These are phyloP conservation scores for Sorex araneus DNA, from an alignment of 2,113 vertebrate genomes.

Conservation along the genomic window DNA sequence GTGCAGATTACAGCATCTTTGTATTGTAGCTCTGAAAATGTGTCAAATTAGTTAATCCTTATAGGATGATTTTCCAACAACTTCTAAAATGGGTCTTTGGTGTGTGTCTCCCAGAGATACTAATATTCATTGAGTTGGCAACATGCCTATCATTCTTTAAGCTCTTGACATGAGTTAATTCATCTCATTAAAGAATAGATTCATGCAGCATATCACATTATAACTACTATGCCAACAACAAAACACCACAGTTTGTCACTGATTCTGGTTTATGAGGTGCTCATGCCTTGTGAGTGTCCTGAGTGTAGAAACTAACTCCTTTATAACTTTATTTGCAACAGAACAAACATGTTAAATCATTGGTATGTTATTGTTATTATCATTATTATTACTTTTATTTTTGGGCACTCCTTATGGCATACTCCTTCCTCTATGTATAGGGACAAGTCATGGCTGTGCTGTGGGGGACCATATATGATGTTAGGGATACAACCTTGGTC, in stretches of 20 bases:
- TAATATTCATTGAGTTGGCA: not conserved
- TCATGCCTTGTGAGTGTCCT: not conserved
- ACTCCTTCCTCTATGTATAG: too few species aligned
- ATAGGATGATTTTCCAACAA: not conserved
- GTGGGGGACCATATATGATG: too few species aligned
- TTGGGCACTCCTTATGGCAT: too few species aligned
- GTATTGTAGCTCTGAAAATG: not conserved
- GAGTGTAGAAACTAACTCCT: not conserved
- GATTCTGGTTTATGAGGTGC: not conserved
- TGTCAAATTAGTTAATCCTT: conserved; percentile 31
- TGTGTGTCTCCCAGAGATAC: not conserved
- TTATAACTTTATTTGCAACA: not conserved
- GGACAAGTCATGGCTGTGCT: too few species aligned
- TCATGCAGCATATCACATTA: not conserved
- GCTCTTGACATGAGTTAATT: not conserved
- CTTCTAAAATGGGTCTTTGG: not conserved
- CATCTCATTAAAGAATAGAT: not conserved
- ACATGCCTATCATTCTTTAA: not conserved
- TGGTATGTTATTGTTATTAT: too few species aligned
- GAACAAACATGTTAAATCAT: not conserved
- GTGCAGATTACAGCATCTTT: not conserved
- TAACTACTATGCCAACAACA: not conserved
- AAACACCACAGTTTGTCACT: not conserved
- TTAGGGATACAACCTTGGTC: too few species aligned
- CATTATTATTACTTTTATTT: too few species aligned